These are phyloP conservation scores for Pangasius macronema DNA, from an alignment of 2,797 vertebrate genomes.

Conservation along the genomic window DNA sequence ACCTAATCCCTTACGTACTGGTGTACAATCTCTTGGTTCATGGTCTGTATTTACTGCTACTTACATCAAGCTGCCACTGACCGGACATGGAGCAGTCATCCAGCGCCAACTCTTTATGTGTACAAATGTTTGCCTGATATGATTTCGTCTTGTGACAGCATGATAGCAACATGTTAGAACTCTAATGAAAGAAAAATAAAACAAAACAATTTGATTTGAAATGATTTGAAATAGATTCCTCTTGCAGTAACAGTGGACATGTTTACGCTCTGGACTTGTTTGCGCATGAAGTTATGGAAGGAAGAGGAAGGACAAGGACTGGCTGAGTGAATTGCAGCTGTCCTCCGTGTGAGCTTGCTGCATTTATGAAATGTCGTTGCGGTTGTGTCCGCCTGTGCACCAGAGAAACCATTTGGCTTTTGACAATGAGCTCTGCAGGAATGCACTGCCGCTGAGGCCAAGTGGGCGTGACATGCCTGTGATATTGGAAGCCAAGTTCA, in stretches of 20 bases:
- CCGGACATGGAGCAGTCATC: not conserved
- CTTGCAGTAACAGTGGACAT: not conserved
- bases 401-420: constrained; percentile 79
- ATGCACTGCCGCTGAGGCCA: constrained; percentile 75
- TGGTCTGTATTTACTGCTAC: not conserved
- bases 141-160: not conserved
- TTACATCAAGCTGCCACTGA: not conserved
- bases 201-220: not conserved
- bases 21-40: not conserved
- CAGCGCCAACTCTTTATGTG: not conserved
- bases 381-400: constrained; percentile 67
- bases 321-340: constrained; percentile 57
- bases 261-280: constrained; percentile 6
- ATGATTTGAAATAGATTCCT: not conserved
- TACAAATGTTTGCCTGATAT: not conserved
- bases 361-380: constrained; percentile 77
- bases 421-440: constrained; percentile 82
- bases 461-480: constrained; percentile 73
- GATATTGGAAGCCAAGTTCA: constrained; percentile 78
- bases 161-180: too few species aligned
- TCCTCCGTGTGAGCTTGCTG: constrained; percentile 60
- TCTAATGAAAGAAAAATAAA: not conserved
- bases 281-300: not conserved
- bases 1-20: not conserved
- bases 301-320: constrained; percentile 22